phyloP scores from a whole-genome alignment of 2,888 invertebrate species.

The Machimus rusticus region DNA sequence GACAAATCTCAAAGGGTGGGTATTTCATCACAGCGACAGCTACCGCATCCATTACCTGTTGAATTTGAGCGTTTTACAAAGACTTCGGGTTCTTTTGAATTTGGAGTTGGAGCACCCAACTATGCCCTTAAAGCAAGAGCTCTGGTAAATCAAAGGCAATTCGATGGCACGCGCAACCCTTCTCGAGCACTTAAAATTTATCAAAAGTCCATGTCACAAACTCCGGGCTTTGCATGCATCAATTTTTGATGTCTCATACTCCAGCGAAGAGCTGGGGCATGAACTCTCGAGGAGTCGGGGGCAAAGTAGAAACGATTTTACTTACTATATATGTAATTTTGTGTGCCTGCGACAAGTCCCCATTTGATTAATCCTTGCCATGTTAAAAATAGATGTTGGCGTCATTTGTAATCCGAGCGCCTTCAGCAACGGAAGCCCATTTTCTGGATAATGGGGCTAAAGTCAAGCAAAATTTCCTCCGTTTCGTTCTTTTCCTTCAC shows the following conservation, averaged over 20 bases:
- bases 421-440: not conserved
- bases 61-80: not conserved
- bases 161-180: not conserved
- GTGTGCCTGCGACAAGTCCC: not conserved
- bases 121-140: not conserved
- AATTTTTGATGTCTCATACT: not conserved
- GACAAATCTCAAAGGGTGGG: not conserved
- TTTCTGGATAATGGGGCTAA: not conserved
- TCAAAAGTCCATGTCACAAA: not conserved
- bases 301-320: not conserved
- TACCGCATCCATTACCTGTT: not conserved
- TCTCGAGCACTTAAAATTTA: not conserved
- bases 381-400: not conserved
- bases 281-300: not conserved
- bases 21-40: not conserved
- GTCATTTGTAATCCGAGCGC: not conserved
- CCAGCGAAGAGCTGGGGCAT: not conserved
- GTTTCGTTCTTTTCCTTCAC: not conserved
- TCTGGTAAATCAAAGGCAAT: not conserved
- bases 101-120: not conserved
- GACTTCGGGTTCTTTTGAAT: not conserved
- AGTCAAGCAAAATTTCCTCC: not conserved
- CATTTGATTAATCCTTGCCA: not conserved
- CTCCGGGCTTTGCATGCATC: not conserved
- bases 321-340: not conserved